Evolutionary conservation across 2,888 invertebrate species (phyloP).

Genomic region (Theretra japonica): DNA sequence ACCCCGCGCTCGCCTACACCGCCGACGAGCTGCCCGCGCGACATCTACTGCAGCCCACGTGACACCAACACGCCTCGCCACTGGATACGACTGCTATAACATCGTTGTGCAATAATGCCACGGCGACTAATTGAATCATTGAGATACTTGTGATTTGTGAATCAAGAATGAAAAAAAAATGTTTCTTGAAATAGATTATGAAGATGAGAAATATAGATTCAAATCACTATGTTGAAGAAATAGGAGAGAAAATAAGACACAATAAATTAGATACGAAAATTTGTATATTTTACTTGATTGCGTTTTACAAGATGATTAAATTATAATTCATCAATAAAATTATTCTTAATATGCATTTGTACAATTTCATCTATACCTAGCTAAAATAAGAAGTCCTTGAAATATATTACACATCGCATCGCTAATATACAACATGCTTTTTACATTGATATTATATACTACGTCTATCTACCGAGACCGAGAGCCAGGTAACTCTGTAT

Average conservation of each 20-base stretch:
- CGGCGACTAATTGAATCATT: background rate
- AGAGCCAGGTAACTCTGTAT: constrained; percentile 30
- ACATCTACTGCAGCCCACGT: constrained; percentile 50
- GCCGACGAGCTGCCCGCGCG: constrained; percentile 59
- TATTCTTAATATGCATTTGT: constrained; percentile 82
- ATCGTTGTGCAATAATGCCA: too few species aligned
- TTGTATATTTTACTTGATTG: constrained; percentile 84
- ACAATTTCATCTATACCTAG: constrained; percentile 83
- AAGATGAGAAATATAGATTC: too few species aligned
- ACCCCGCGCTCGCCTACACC: constrained; percentile 61
- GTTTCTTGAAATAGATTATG: too few species aligned
- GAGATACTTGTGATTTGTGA: background rate
- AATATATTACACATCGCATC: constrained; percentile 81
- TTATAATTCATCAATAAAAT: constrained; percentile 79
- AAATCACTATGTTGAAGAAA: constrained; percentile 4
- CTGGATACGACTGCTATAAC: background rate
- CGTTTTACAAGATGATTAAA: constrained; percentile 84
- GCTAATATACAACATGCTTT: constrained; percentile 81
- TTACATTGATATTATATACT: constrained; percentile 75
- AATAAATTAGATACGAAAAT: constrained; percentile 72
- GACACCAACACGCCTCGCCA: constrained; percentile 25
- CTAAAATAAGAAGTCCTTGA: constrained; percentile 77
- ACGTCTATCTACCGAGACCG: constrained; percentile 57
- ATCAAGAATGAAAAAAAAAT: too few species aligned
- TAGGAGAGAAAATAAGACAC: constrained; percentile 48